Evolutionary conservation across 1,140 invertebrate genomes (phyloP).

Genomic region (Akabosia matsudoensis): DNA sequence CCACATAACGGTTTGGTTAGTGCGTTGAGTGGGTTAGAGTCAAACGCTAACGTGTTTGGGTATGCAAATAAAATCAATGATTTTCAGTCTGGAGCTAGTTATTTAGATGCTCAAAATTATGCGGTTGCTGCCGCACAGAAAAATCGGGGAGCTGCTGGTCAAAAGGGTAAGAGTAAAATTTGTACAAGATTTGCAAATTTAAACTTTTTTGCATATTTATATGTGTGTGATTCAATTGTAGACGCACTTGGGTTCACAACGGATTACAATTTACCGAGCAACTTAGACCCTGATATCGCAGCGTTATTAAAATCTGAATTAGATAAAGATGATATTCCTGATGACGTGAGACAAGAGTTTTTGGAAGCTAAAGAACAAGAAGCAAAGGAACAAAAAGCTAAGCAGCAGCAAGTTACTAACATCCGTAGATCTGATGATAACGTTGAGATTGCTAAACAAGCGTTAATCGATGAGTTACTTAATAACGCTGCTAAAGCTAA

Average conservation of each 20-base stretch:
- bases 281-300: slow-evolving; percentile 45
- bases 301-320: slow-evolving; percentile 39
- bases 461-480: too few species aligned
- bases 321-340: slow-evolving; percentile 45
- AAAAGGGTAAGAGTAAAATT: slow-evolving; percentile 8
- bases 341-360: slow-evolving; percentile 42
- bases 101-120: not conserved
- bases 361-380: slow-evolving; percentile 17
- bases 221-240: not conserved
- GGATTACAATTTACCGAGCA: not conserved
- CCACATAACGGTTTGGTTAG: not conserved
- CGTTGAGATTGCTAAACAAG: not conserved
- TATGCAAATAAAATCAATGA: not conserved
- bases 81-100: not conserved
- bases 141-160: not conserved
- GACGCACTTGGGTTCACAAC: not conserved
- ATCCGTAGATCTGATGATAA: not conserved
- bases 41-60: not conserved
- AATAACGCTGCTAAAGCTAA: too few species aligned
- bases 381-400: slow-evolving; percentile 14
- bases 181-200: too few species aligned
- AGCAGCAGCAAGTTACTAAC: not conserved
- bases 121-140: not conserved
- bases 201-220: not conserved
- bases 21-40: not conserved